Percentiles rank a stretch among this genome's conserved stretches.
Evolutionary conservation across 2,888 invertebrate species (phyloP).

Genomic region (Heteromyza rotundicornis): DNA sequence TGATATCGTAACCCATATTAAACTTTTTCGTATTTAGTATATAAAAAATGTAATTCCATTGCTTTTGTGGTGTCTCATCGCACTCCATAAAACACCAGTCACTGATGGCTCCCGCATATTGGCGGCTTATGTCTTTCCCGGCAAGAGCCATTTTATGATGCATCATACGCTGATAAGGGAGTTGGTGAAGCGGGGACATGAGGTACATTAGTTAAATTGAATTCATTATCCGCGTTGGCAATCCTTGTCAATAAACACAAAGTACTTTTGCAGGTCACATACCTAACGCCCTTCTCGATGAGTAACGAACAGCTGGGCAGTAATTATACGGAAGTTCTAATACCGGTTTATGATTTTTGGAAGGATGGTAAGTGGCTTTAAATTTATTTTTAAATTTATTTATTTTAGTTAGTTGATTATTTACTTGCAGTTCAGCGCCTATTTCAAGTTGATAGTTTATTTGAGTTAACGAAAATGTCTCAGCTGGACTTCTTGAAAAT

Average conservation of each 20-base stretch:
- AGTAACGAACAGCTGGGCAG: constrained; percentile 42
- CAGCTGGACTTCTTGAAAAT: constrained; percentile 49
- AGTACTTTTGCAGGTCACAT: constrained; percentile 52
- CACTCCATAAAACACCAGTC: neutral
- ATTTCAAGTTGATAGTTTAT: constrained; percentile 49
- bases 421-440: constrained; percentile 47
- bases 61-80: too few relatives aligned
- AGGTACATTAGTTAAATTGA: too few relatives aligned
- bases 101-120: constrained; percentile 51
- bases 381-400: neutral
- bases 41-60: too few relatives aligned
- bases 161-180: constrained; percentile 58
- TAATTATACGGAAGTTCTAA: constrained; percentile 59
- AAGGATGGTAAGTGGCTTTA: constrained; percentile 43
- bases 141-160: constrained; percentile 63
- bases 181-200: constrained; percentile 62
- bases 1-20: too few relatives aligned
- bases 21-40: too few relatives aligned
- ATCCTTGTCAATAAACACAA: too few relatives aligned
- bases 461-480: constrained; percentile 49
- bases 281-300: constrained; percentile 50
- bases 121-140: constrained; percentile 60
- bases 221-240: too few relatives aligned
- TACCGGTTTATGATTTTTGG: constrained; percentile 58
- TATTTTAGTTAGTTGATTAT: too few relatives aligned